Evolutionary conservation across 2,113 vertebrate genomes (phyloP).

Genomic region (Haemorhous mexicanus): DNA sequence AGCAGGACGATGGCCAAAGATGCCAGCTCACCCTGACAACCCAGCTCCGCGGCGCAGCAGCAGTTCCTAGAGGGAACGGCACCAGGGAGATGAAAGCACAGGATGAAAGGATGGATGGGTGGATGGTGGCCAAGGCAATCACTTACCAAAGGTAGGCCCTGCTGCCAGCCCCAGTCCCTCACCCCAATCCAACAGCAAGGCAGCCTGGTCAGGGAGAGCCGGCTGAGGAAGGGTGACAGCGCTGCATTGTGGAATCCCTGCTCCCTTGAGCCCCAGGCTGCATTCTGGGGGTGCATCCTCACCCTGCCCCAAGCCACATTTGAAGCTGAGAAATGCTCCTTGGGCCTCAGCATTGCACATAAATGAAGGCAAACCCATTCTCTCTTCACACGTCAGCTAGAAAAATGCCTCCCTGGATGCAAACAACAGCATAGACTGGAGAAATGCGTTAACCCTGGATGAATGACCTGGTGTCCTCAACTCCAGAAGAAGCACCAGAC

Average conservation of each 20-base stretch:
- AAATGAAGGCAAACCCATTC: not conserved
- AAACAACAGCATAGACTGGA: too few species aligned
- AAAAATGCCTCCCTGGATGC: accelerated
- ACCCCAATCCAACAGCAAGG: not conserved
- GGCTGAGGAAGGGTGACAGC: accelerated
- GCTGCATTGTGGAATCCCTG: accelerated
- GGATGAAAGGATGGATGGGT: not conserved
- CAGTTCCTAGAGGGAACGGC: accelerated
- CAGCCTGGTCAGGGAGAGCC: not conserved
- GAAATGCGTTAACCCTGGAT: not conserved
- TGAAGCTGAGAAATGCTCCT: not conserved
- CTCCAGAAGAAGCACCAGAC: not conserved
- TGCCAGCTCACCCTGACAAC: not conserved
- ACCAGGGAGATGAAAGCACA: accelerated
- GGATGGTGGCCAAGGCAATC: too few species aligned
- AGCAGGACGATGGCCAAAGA: not conserved
- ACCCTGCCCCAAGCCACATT: not conserved
- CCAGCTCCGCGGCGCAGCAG: too few species aligned
- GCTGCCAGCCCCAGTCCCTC: too few species aligned
- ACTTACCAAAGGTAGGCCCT: too few species aligned
- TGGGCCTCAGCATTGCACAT: not conserved
- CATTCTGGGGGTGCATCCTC: too few species aligned
- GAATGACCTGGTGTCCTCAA: not conserved
- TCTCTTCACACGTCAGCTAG: too few species aligned
- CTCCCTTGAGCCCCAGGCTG: accelerated